Evolutionary conservation across 2,113 vertebrate genomes (phyloP).

Genomic region (Sinocyclocheilus rhinocerous): DNA sequence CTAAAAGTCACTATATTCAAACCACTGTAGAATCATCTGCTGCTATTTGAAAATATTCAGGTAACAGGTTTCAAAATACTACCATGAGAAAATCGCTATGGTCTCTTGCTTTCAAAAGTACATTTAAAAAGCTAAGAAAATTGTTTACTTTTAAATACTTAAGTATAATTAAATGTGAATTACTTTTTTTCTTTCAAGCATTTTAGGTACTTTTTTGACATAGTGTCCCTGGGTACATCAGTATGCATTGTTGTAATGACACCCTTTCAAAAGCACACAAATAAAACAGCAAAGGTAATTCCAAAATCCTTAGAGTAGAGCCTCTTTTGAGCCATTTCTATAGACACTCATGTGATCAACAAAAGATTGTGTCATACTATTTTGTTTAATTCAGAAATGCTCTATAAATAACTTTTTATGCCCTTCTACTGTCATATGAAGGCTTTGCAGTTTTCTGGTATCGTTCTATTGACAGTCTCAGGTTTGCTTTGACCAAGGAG

Average conservation of each 20-base stretch:
- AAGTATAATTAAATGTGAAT: not conserved
- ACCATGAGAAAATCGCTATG: no score
- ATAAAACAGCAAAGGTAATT: not conserved
- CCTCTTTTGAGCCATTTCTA: not conserved
- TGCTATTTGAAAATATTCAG: not conserved
- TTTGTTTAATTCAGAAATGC: not conserved
- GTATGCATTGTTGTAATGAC: not conserved
- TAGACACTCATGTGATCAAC: not conserved
- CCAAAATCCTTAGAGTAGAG: not conserved
- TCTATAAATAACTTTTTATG: not conserved
- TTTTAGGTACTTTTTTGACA: no score
- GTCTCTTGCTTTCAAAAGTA: not conserved
- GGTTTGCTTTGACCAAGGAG: constrained; percentile 3
- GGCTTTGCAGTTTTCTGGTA: constrained; percentile 4
- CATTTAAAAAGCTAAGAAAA: not conserved
- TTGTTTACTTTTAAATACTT: not conserved
- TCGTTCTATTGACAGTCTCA: constrained; percentile 21
- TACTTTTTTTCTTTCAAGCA: no score
- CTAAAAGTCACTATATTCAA: not conserved
- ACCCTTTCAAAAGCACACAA: not conserved
- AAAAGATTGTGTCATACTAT: not conserved
- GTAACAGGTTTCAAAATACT: not conserved
- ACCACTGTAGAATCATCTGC: not conserved
- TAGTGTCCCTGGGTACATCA: not conserved
- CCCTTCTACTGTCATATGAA: not conserved